Conservation (phyloP, 2,888 invertebrate genomes). For the Euzetes globulus region DNA sequence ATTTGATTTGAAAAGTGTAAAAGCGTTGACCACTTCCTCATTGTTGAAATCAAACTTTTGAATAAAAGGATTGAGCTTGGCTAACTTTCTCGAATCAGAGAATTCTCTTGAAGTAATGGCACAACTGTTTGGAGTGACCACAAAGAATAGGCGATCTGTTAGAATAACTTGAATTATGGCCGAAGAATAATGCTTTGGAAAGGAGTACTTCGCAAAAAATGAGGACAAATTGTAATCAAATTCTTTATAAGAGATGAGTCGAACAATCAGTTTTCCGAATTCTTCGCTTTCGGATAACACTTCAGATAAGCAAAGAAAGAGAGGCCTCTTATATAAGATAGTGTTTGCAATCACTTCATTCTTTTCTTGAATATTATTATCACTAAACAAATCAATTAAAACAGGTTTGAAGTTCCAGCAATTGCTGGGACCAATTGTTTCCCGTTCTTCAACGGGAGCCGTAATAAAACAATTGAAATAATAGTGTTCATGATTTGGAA, state of each 20-base stretch:
- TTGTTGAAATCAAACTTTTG: neutral
- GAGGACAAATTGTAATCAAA: constrained; percentile 9
- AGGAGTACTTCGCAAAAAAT: neutral
- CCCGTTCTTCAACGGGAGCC: neutral
- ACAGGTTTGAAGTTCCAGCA: constrained; percentile 4
- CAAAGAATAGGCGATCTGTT: constrained; percentile 10
- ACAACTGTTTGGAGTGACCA: neutral
- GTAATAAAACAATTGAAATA: constrained; percentile 26
- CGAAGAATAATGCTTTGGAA: constrained; percentile 4
- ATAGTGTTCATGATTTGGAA: neutral
- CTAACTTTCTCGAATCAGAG: constrained; percentile 12
- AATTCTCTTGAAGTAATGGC: constrained; percentile 18
- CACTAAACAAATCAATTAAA: neutral
- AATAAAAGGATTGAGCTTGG: constrained; percentile 2
- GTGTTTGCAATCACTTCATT: neutral
- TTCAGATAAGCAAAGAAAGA: neutral
- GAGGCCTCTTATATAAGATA: neutral
- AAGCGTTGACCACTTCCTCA: neutral
- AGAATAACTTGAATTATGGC: neutral
- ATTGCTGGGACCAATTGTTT: constrained; percentile 9
- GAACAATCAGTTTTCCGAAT: neutral
- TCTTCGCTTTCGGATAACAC: neutral
- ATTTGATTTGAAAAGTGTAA: neutral
- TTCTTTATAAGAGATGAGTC: constrained; percentile 4
- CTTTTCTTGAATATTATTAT: constrained; percentile 4